Base-by-base conservation (phyloP, 2,113 vertebrate genomes). In the Istiophorus platypterus region DNA sequence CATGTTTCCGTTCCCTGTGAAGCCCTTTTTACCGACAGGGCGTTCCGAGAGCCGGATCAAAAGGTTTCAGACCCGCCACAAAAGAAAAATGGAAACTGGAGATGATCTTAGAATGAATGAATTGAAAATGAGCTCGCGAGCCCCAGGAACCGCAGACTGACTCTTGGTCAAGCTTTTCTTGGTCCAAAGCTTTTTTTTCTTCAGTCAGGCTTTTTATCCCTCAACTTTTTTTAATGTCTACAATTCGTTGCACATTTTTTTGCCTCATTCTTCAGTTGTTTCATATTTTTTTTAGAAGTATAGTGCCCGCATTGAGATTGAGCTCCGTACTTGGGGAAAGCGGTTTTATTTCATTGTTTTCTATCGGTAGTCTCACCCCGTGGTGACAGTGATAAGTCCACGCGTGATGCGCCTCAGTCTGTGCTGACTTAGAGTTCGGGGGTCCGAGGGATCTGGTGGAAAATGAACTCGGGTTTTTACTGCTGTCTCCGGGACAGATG, bases 21-120 rank as follows among this genome's bases (percentile, higher is more conserved):
- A 96, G 96, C 93, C 95, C 91, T 96, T 95, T 91, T 95, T 93
- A 94, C 92, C 94, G 59, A 90, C 95, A 96, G 97, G 97, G 97
- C 94, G 96, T 97, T 97, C 96, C 97, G 95, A 94, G 89, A 94
- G 93, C 92, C 24, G 96, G 96, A 97, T 98, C 97, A 97, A 97
- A 99, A 97, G 97, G 94, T 91, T 90, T 92, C 91, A 86, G 94
- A 96, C 84, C 94, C 90, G 56, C 94, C 93, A 97, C 96, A 97
- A 98, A 97, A 95, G 95, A 93, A 95, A 86, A 96, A 96, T 95
- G 97, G 91, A 97, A 98, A 98, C 95, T 95, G 91, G 95, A 99
- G 96, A 90, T 95, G 95, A 95, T 95, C 95, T 95, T 93, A 95
- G 94, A 90, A 93, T 81, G 88, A 66, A 81, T 96, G 96, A 96